phyloP scores from a whole-genome alignment of 1,140 invertebrate genomes.

The Scaptomyza graminum region DNA sequence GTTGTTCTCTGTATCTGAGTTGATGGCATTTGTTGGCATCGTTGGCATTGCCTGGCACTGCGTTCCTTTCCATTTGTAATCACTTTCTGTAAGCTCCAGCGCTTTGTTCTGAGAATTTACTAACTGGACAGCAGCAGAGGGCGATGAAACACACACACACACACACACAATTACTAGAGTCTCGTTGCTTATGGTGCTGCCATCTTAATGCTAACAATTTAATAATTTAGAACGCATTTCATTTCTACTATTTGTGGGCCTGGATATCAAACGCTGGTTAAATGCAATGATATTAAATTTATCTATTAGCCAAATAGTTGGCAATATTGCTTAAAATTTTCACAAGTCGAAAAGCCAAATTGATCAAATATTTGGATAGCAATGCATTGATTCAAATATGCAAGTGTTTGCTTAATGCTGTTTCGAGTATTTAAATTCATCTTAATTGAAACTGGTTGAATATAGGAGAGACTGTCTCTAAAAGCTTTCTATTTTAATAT shows the following conservation, averaged over 20 bases:
- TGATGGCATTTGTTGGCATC: slow-evolving; percentile 22
- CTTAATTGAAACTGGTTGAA: too few relatives aligned
- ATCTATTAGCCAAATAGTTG: not conserved
- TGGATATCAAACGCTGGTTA: slow-evolving; percentile 30
- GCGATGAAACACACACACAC: not conserved
- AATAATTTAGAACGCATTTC: slow-evolving; percentile 26
- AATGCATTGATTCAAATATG: too few relatives aligned
- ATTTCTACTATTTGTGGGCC: slow-evolving; percentile 58
- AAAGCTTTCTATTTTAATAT: not conserved
- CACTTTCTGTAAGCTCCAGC: slow-evolving; percentile 57
- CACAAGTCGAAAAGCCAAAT: not conserved
- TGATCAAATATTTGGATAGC: not conserved
- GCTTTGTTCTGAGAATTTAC: slow-evolving; percentile 62
- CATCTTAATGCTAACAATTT: too few relatives aligned
- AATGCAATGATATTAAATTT: slow-evolving; percentile 21
- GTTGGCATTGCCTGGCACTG: slow-evolving; percentile 11
- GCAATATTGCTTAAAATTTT: not conserved
- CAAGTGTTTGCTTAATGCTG: too few relatives aligned
- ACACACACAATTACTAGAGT: too few relatives aligned
- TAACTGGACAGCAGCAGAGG: slow-evolving; percentile 40
- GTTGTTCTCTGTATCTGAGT: slow-evolving; percentile 28
- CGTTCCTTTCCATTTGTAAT: slow-evolving; percentile 65
- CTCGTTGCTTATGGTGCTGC: too few relatives aligned
- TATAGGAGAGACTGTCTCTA: too few relatives aligned
- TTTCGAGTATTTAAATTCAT: too few relatives aligned